A percentile compares a stretch with the other conserved stretches of the same genome.
phyloP scores from a whole-genome alignment of 2,888 invertebrate genomes.

The Clusia tigrina region DNA sequence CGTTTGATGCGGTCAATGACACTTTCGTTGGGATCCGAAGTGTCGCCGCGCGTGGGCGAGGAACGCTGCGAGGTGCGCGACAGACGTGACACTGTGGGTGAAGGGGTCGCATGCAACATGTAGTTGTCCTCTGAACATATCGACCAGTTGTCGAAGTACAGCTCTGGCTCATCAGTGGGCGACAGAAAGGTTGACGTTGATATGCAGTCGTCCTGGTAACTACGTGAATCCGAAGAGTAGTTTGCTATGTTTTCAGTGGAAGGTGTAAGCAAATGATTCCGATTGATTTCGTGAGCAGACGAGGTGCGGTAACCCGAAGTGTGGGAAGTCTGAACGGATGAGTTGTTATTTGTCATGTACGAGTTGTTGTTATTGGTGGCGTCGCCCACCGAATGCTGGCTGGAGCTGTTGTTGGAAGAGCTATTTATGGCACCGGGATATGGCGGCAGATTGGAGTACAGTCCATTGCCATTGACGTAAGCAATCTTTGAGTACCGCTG shows the following conservation, averaged over 20 bases:
- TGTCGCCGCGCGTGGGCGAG: constrained; percentile 58
- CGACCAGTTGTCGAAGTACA: constrained; percentile 74
- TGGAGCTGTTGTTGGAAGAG: constrained; percentile 49
- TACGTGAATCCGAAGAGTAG: constrained; percentile 63
- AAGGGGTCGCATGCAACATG: constrained; percentile 57
- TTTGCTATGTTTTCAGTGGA: constrained; percentile 61
- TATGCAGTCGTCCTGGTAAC: constrained; percentile 63
- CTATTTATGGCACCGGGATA: constrained; percentile 51
- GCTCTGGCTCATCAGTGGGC: constrained; percentile 69
- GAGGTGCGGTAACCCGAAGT: constrained; percentile 57
- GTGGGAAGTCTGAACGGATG: constrained; percentile 47
- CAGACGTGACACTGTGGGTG: constrained; percentile 61
- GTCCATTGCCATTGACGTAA: constrained; percentile 51
- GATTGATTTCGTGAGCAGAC: constrained; percentile 60
- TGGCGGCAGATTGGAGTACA: constrained; percentile 56
- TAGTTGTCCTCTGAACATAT: constrained; percentile 69
- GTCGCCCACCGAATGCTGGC: constrained; percentile 47
- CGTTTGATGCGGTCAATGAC: constrained; percentile 86
- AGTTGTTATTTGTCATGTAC: constrained; percentile 44
- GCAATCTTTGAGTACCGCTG: constrained; percentile 44
- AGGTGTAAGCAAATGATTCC: constrained; percentile 58
- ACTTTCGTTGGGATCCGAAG: constrained; percentile 71
- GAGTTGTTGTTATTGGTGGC: constrained; percentile 48
- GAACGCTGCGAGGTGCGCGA: constrained; percentile 65
- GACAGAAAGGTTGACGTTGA: constrained; percentile 67